Conservation (phyloP, 2,888 invertebrate species). For the Diadegma fenestrale region DNA sequence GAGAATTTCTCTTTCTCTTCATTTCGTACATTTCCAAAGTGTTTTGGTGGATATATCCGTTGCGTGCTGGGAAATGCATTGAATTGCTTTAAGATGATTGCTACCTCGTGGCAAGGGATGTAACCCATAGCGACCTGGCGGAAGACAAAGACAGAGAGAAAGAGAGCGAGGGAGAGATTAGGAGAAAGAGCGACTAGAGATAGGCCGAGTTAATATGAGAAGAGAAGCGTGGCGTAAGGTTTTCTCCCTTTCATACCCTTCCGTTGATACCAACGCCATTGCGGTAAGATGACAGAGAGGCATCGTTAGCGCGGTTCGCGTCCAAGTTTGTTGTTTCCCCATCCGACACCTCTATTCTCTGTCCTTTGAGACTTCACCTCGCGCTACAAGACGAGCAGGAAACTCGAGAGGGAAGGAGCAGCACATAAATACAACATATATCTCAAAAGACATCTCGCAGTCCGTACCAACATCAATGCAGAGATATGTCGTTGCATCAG, state of each 20-base stretch:
- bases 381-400: slow-evolving; percentile 24
- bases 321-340: slow-evolving; percentile 66
- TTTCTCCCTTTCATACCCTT: slow-evolving; percentile 6
- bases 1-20: neutral
- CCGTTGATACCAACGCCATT: slow-evolving; percentile 49
- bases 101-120: slow-evolving; percentile 66
- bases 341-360: slow-evolving; percentile 56
- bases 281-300: slow-evolving; percentile 68
- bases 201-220: slow-evolving; percentile 40
- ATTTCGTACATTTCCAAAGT: neutral
- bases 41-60: slow-evolving; percentile 73
- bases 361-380: slow-evolving; percentile 10
- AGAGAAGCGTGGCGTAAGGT: slow-evolving; percentile 34
- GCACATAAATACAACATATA: slow-evolving; percentile 27
- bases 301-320: slow-evolving; percentile 65
- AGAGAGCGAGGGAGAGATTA: neutral
- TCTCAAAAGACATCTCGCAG: slow-evolving; percentile 25
- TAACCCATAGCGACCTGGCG: slow-evolving; percentile 46
- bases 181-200: slow-evolving; percentile 22
- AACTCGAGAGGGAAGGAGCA: slow-evolving; percentile 33
- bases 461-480: slow-evolving; percentile 20
- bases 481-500: neutral
- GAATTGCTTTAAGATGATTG: slow-evolving; percentile 75
- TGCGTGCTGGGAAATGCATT: slow-evolving; percentile 72
- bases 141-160: neutral